A percentile compares a stretch with the other conserved stretches of the same genome.
phyloP scores from a whole-genome alignment of 2,797 vertebrate species.

The Tragopan temminckii region DNA sequence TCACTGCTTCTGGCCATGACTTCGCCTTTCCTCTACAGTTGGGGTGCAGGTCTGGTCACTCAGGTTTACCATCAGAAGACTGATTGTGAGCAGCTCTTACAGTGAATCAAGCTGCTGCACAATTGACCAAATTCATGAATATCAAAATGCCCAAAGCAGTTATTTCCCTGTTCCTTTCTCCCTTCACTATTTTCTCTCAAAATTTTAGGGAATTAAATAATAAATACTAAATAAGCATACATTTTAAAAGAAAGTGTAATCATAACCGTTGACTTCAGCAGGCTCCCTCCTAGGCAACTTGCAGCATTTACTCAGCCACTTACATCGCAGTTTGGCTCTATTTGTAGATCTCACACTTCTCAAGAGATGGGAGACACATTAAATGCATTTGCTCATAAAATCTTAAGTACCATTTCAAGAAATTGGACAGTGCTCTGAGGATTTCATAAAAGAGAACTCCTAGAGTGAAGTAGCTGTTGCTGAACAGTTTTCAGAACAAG shows the following conservation, averaged over 20 bases:
- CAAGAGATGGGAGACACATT: neutral
- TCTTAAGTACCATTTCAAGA: neutral
- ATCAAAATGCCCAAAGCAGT: neutral
- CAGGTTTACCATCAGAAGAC: neutral
- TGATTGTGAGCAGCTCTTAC: neutral
- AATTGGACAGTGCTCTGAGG: neutral
- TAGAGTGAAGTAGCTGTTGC: neutral
- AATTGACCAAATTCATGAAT: too few relatives aligned
- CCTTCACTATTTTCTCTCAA: neutral
- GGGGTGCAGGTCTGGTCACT: too few relatives aligned
- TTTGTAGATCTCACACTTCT: neutral
- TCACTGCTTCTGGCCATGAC: too few relatives aligned
- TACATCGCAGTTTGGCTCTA: rapidly evolving
- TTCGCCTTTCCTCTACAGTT: too few relatives aligned
- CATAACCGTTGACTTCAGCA: neutral
- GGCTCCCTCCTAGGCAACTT: rapidly evolving
- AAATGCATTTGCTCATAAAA: neutral
- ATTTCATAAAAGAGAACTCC: neutral
- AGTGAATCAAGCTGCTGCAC: neutral
- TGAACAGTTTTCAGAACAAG: neutral
- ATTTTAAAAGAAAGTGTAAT: neutral
- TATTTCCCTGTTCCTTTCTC: neutral
- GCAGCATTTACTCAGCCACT: neutral
- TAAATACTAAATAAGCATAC: neutral
- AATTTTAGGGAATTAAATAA: neutral